Evolutionary conservation across 2,797 vertebrate species (phyloP), one percentile per base, ranked within the genome.

Genomic region (Sternarchorhynchus goeldii): DNA sequence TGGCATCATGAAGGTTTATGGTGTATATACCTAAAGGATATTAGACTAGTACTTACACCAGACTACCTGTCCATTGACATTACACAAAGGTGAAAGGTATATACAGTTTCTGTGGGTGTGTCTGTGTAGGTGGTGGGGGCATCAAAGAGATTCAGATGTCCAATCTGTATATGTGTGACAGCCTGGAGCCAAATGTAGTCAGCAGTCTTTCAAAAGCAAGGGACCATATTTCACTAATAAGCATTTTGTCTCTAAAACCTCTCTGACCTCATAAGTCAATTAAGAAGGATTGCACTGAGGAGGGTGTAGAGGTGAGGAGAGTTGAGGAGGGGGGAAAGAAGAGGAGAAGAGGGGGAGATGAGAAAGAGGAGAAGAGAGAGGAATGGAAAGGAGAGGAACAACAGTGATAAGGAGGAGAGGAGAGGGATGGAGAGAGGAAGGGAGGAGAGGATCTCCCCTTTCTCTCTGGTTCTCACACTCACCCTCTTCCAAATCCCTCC

Each of bases 211-310:
- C 20, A 74, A 77, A 77, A 64, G 58, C 69, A 18, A 41, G 57
- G 63, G 75, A 66, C 80, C 71, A 81, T 81, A 81, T 81, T 81
- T 74, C 80, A 74, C 80, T 73, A 77, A 77, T 73, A 78, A 81
- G 80, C 80, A 81, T 78, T 81, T 81, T 66, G 73, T 69, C 75
- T 73, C 80, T n/a, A 34, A 58, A 78, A 70, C 80, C 45, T 64
- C 71, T 74, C 58, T 64, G 64, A 73, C 53, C 69, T 75, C 65
- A 75, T 80, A 57, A 78, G 73, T 81, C 75, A 77, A 55, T 78
- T 77, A 62, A 29, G 64, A 58, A 66, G 75, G 66, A 80, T 32
- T 34, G 17, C 18, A 2, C 18, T 39, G 20, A 10, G n/a, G 83
- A 84, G 59, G 32, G 53, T 6, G 60, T 16, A 3, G 60, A 63